Base-by-base conservation (phyloP, 2,113 vertebrate genomes). In the Columba janthina region DNA sequence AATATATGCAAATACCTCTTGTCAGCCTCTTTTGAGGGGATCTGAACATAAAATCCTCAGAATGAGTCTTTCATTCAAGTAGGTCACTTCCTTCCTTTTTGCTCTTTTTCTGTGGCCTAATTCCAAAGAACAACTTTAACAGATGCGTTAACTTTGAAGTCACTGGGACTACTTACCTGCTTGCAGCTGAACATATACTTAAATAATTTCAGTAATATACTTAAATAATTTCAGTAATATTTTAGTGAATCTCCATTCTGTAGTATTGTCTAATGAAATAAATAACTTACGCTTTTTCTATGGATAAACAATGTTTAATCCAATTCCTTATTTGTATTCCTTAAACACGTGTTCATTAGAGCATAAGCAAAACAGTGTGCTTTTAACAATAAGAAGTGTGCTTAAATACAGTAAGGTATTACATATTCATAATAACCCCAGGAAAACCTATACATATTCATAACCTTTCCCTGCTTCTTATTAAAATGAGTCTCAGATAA, bases 1-100 rank as follows among this genome's bases (percentile, higher is more conserved):
- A 97, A 78, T 94, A 61, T 42, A 70, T 95, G 81, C 81, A 93
- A 95, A 91, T 94, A 72, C 72, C 19, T 91, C 66, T 66, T 80
- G 53, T 78, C 89, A 94, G 62, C 40, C 25, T 75, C 40, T 82
- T 85, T 90, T 89, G 76, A 91, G 58, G 28, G 53, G 26, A 50
- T 88, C 62, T 89, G 83, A 93, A 51, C 32, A 31, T 85, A 57
- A 5, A 85, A 94, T 88, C 21, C n/a, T 89, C 54, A 53, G n/a
- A 87, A 71, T 73, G 21, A 91, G 48, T 75, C 38, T 85, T 91
- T 84, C 46, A 21, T 93, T 90, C 80, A 92, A 72, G 51, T 91
- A 95, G 62, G 84, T 96, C 31, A 85, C 70, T 94, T 94, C 38
- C 48, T 89, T 90, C 65, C 34, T 56, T 82, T 90, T 85, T 54